Evolutionary conservation across 2,113 vertebrate species (phyloP), one percentile per base, ranked within the genome.

Genomic region (Alaudala cheleensis): DNA sequence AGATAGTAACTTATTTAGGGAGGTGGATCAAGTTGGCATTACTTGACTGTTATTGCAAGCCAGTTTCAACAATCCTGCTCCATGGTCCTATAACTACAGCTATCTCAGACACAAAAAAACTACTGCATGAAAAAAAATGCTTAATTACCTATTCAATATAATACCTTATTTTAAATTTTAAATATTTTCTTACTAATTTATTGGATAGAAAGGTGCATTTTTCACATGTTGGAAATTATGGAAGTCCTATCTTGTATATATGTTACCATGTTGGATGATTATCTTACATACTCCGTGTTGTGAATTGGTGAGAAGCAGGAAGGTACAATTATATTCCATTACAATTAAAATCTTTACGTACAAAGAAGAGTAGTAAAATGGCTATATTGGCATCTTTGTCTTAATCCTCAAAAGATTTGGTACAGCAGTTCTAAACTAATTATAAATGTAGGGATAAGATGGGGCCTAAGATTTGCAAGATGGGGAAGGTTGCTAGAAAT

Each of bases 381-480:
- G 73, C 94, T 97, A 58, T 23, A 33, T 76, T 96, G 57, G 21
- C 17, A 3, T 93, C 90, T 61, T 93, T 82, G 20, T 90, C 93
- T 97, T 97, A 96, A 96, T 97, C 95, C 92, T 91, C 37, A 37
- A 88, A 80, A 91, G 31, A 82, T 90, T 96, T 72, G 22, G 61
- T 94, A 93, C 83, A 96, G 51, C 58, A 65, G 64, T 95, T 97
- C 96, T 65, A 97, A 96, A 97, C 96, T 54, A 96, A 87, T 90
- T 97, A 94, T 95, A 95, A 96, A 96, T 91, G 31, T 47, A 85
- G 34, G 47, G 57, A 79, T 91, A 84, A 96, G 92, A 89, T 87
- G 79, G 91, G 84, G 34, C 83, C 33, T 95, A 88, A 66, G 49
- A 39, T 64, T 49, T 88, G 79, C 2, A 23, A 69, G 51, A 39